Percentiles rank a stretch among this genome's conserved stretches.
These are phyloP conservation scores for Clarias macrocephalus DNA, from an alignment of 2,113 vertebrate species.

Conservation along the genomic window DNA sequence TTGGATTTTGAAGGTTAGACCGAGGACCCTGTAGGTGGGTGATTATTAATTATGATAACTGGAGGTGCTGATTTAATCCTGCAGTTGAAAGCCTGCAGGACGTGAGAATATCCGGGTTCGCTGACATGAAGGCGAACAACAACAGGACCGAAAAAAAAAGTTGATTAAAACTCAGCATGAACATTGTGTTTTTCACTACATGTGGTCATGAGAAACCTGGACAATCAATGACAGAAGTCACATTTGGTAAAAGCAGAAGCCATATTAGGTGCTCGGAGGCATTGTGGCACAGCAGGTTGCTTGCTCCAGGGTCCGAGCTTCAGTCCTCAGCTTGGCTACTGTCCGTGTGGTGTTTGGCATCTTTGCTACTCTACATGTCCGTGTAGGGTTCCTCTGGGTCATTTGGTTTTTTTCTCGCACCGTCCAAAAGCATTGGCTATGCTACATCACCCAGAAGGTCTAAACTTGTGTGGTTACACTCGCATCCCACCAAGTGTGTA, in stretches of 20 bases:
- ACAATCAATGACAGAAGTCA: not conserved
- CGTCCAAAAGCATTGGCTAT: not conserved
- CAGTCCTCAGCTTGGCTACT: not conserved
- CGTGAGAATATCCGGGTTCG: conserved; percentile 37
- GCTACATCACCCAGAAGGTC: not conserved
- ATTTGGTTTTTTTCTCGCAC: not conserved
- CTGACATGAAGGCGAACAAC: conserved; percentile 47
- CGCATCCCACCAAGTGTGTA: not conserved
- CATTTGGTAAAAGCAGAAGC: not conserved
- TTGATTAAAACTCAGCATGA: conserved; percentile 43
- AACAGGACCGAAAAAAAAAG: conserved; percentile 28
- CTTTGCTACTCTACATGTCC: not conserved
- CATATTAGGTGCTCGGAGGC: not conserved
- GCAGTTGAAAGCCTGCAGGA: conserved; percentile 52
- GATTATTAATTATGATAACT: conserved; percentile 67
- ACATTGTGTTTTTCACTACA: not conserved
- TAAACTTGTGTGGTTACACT: too few species aligned
- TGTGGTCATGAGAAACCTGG: conserved; percentile 7
- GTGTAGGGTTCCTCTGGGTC: not conserved
- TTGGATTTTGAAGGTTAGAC: conserved; percentile 55
- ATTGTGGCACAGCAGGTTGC: not conserved
- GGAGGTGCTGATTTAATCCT: conserved; percentile 54
- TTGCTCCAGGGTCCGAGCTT: not conserved
- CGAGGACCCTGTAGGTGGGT: conserved; percentile 49
- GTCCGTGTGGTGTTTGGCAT: not conserved